Base-by-base conservation (phyloP, 1,140 invertebrate genomes). In the Trypoxylus dichotomus region DNA sequence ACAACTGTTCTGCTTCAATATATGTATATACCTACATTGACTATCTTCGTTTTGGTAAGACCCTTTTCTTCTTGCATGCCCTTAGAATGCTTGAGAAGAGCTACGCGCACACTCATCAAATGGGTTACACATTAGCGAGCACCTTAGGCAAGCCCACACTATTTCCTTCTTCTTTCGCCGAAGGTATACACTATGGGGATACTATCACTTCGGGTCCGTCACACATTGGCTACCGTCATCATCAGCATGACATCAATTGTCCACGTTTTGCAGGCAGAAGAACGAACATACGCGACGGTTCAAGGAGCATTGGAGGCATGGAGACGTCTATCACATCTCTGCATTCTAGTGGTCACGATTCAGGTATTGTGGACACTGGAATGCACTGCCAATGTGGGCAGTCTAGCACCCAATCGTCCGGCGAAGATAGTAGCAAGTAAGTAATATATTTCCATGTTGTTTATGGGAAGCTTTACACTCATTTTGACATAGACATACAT, bases 281-380 rank as follows among this genome's bases (percentile, higher is more conserved):
- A 60, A 68, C 76, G 19, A 60, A 68, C 21, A 74, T 19, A 25
- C 77, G 81, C 42, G 82, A 82, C 15, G 77, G 81, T 74, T 82
- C 83, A 15, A 79, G 82, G 43, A 84, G 79, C 76, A 77, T 82
- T 8, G 83, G 83, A 63, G 83, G 85, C 78, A 78, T 90, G 73
- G 92, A 94, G 84, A 91, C 91, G 72, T 92, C 92, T 78, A 88
- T 92, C 85, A 91, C 92, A 79, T 94, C 93, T 76, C 88, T 94
- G 79, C 92, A 94, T 88, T 94, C 94, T 77, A 94, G 93, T 82
- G 92, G 93, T 19, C 91, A 93, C 84, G 93, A 94, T 87, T 94
- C 93, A 7, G 94, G 93, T 42, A 93, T 94, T 79, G 91, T 90
- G 58, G 88, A 92, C 81, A 87, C 82, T 15, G 80, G 82, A 10